phyloP scores from a whole-genome alignment of 2,888 invertebrate genomes.

The Pasiphila rectangulata region DNA sequence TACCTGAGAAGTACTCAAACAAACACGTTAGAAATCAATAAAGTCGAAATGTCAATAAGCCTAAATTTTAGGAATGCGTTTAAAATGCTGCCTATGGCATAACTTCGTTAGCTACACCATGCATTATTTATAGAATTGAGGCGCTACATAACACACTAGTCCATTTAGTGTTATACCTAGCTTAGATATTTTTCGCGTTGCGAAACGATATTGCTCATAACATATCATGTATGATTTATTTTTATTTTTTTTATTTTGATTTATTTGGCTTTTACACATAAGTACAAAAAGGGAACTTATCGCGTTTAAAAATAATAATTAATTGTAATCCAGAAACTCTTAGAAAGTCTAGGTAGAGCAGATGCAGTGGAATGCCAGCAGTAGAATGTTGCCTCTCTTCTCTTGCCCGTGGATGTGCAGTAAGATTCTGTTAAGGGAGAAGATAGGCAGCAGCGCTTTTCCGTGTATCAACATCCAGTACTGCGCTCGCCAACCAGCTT shows the following conservation, averaged over 20 bases:
- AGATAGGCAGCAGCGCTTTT: too few relatives aligned
- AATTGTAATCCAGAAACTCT: too few relatives aligned
- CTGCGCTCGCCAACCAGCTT: too few relatives aligned
- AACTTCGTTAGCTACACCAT: slow-evolving; percentile 18
- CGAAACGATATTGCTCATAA: slow-evolving; percentile 17
- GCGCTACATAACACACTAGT: slow-evolving; percentile 16
- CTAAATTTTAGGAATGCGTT: slow-evolving; percentile 50
- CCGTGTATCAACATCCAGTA: too few relatives aligned
- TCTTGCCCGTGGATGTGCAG: too few relatives aligned
- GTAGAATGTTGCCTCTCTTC: too few relatives aligned
- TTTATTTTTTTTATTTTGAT: not conserved
- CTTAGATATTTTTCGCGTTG: slow-evolving; percentile 22
- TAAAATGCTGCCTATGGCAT: slow-evolving; percentile 47
- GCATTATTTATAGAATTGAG: slow-evolving; percentile 25
- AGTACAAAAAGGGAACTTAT: too few relatives aligned
- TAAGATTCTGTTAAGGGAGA: too few relatives aligned
- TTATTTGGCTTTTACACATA: not conserved
- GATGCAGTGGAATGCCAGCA: too few relatives aligned
- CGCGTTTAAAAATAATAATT: too few relatives aligned
- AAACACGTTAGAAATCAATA: slow-evolving; percentile 56
- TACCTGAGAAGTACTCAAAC: slow-evolving; percentile 36
- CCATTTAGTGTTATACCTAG: slow-evolving; percentile 15
- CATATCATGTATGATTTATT: slow-evolving; percentile 2
- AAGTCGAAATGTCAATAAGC: slow-evolving; percentile 59
- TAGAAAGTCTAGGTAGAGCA: too few relatives aligned